Evolutionary conservation across 1,140 invertebrate genomes (phyloP).

Genomic region (Gryllus bimaculatus): DNA sequence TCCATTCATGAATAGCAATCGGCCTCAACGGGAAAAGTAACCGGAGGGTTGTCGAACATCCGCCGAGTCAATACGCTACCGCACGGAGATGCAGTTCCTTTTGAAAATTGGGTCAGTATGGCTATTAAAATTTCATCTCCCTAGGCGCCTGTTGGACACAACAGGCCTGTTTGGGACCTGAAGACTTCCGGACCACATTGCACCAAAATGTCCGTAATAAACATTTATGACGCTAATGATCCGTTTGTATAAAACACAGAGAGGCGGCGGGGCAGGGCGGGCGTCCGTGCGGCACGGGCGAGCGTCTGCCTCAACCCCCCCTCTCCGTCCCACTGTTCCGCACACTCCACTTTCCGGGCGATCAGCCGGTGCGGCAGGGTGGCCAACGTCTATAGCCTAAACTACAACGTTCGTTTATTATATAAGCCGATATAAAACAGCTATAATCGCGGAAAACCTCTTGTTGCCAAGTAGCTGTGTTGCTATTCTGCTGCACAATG

Average conservation of each 20-base stretch:
- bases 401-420: too few species aligned
- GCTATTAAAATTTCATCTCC: conserved; percentile 5
- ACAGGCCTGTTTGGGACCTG: neutral
- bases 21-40: neutral
- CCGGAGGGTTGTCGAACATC: neutral
- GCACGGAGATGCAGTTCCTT: neutral
- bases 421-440: too few species aligned
- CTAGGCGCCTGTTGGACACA: neutral
- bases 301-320: too few species aligned
- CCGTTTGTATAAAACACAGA: neutral
- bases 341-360: too few species aligned
- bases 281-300: too few species aligned
- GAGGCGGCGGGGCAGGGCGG: too few species aligned
- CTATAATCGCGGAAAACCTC: too few species aligned
- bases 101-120: neutral
- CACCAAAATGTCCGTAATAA: conserved; percentile 1
- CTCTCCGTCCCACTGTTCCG: too few species aligned
- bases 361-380: too few species aligned
- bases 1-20: neutral
- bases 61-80: neutral
- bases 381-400: too few species aligned
- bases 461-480: too few species aligned
- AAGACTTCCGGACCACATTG: neutral
- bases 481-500: too few species aligned
- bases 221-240: neutral